These are phyloP conservation scores for Vandiemenella viatica DNA, from an alignment of 2,888 invertebrate species.

Conservation along the genomic window DNA sequence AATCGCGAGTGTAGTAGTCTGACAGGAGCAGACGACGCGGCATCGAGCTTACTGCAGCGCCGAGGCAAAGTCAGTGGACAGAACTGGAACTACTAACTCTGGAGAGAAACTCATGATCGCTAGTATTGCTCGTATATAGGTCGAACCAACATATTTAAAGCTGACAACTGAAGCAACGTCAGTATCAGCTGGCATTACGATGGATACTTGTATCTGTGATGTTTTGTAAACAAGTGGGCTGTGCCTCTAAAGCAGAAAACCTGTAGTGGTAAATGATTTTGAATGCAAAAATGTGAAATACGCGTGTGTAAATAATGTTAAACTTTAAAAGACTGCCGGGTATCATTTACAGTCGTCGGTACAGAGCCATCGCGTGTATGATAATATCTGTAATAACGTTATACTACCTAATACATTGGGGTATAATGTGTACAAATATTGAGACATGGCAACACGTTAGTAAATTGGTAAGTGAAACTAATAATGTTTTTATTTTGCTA, in stretches of 20 bases:
- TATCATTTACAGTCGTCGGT: slow-evolving; percentile 11
- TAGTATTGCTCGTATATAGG: too few relatives aligned
- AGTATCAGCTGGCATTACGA: too few relatives aligned
- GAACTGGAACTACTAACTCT: too few relatives aligned
- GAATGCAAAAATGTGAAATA: background rate
- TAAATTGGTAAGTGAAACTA: slow-evolving; percentile 10
- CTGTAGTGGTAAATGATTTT: background rate
- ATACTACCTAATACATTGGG: slow-evolving; percentile 38
- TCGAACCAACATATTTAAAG: background rate
- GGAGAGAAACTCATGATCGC: too few relatives aligned
- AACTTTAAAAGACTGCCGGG: slow-evolving; percentile 10
- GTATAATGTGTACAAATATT: slow-evolving; percentile 39
- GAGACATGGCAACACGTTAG: slow-evolving; percentile 38
- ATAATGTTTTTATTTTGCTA: background rate
- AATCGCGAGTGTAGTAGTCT: background rate
- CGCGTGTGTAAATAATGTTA: slow-evolving; percentile 4
- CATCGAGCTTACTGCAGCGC: background rate
- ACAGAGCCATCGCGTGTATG: slow-evolving; percentile 21
- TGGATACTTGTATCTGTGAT: too few relatives aligned
- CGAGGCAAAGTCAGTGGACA: background rate
- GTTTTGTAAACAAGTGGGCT: background rate
- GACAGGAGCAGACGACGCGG: background rate
- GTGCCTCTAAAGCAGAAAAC: background rate
- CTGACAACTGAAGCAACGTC: background rate
- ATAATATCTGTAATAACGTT: slow-evolving; percentile 27